Percentiles rank a stretch among this genome's conserved stretches.
phyloP scores from a whole-genome alignment of 2,113 vertebrate genomes.

The Syngnathus typhle region DNA sequence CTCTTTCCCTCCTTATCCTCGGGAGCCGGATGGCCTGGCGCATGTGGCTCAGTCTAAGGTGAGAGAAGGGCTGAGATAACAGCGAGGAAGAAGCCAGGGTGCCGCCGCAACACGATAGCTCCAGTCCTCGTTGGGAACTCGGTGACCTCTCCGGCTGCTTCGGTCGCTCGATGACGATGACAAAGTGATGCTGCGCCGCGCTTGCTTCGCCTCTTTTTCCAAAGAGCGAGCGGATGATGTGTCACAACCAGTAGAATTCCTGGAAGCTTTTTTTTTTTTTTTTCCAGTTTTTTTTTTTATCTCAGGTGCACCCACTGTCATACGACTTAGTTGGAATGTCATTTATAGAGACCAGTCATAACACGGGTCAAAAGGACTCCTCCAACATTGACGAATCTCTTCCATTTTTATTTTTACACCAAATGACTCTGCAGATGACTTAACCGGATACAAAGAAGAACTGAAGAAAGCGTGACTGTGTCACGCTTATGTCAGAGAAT shows the following conservation, averaged over 20 bases:
- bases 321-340: constrained; percentile 18
- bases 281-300: constrained; percentile 8
- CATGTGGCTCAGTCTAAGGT: constrained; percentile 48
- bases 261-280: background rate
- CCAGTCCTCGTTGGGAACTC: constrained; percentile 63
- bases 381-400: constrained; percentile 21
- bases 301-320: constrained; percentile 16
- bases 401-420: constrained; percentile 15
- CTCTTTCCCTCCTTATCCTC: constrained; percentile 65
- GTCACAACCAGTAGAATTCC: constrained; percentile 1
- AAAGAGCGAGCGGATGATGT: background rate
- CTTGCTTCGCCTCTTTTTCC: background rate
- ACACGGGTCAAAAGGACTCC: constrained; percentile 26
- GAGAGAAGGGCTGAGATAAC: constrained; percentile 65
- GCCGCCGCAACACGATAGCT: constrained; percentile 69
- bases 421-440: constrained; percentile 14
- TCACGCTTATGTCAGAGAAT: constrained; percentile 1
- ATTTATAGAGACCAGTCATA: constrained; percentile 13
- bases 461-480: constrained; percentile 4
- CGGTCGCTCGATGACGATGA: background rate
- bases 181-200: background rate
- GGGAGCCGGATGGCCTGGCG: constrained; percentile 63
- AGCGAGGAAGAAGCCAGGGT: constrained; percentile 67
- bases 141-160: constrained; percentile 61
- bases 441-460: constrained; percentile 1